Conservation (phyloP, 92 coral and sea anemone genomes). For the Palythoa caribaeorum region DNA sequence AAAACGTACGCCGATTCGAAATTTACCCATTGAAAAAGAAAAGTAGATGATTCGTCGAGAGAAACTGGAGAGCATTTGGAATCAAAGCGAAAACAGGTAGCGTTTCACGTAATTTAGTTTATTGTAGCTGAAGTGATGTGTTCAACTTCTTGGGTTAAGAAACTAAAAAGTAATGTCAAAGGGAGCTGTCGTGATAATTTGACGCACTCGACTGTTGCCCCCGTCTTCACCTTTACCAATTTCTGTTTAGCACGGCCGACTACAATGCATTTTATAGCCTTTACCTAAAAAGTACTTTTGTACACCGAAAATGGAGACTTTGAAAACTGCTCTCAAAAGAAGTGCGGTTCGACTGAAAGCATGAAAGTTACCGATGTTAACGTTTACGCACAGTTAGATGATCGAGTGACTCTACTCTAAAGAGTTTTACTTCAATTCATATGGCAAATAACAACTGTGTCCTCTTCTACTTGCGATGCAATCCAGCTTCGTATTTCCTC, state of each 20-base stretch:
- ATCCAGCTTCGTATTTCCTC: too few relatives aligned
- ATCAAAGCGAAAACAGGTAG: not conserved
- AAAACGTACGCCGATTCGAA: not conserved
- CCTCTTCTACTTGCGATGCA: too few relatives aligned
- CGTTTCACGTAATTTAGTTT: not conserved
- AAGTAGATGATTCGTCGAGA: not conserved
- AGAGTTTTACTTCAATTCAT: too few relatives aligned
- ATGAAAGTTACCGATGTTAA: too few relatives aligned
- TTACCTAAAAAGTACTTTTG: too few relatives aligned
- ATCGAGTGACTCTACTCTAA: too few relatives aligned
- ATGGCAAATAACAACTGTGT: too few relatives aligned
- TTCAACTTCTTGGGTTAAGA: not conserved
- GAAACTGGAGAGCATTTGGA: not conserved
- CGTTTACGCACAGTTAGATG: too few relatives aligned
- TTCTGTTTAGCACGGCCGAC: not conserved
- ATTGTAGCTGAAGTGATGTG: constrained; percentile 11
- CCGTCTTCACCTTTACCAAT: not conserved
- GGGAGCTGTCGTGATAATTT: not conserved
- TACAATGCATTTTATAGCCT: not conserved
- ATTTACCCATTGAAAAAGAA: not conserved
- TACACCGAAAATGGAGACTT: too few relatives aligned
- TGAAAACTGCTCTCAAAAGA: too few relatives aligned
- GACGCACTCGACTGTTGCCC: not conserved
- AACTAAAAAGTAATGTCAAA: not conserved
- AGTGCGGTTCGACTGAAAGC: too few relatives aligned